phyloP scores from a whole-genome alignment of 2,113 vertebrate species.

The Chaetops frenatus region DNA sequence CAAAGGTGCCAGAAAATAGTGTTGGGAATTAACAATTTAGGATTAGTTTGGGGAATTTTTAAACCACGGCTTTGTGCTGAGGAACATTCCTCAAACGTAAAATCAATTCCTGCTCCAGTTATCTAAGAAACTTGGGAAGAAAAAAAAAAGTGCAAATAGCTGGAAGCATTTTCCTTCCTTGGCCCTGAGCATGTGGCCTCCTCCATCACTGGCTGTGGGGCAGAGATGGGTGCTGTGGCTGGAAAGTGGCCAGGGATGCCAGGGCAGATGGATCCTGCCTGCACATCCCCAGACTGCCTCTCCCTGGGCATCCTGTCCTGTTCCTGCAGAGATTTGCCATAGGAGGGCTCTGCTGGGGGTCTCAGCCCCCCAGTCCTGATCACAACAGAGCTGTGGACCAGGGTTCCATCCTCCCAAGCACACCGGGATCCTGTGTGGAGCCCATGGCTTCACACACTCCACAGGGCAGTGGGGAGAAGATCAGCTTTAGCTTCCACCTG shows the following conservation, averaged over 20 bases:
- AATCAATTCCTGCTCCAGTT: background rate
- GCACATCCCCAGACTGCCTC: background rate
- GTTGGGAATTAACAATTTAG: background rate
- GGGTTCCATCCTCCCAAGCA: fast-evolving
- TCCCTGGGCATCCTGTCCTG: background rate
- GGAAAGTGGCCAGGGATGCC: background rate
- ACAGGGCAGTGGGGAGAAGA: background rate
- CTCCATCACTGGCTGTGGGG: too few relatives aligned
- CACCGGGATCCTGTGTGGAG: background rate
- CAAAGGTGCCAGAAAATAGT: background rate
- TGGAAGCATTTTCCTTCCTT: background rate
- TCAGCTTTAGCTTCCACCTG: too few relatives aligned
- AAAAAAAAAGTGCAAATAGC: background rate
- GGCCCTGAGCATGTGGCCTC: too few relatives aligned
- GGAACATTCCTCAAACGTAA: background rate
- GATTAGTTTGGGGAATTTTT: background rate
- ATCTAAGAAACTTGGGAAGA: background rate
- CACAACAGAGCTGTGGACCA: background rate
- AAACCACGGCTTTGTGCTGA: background rate
- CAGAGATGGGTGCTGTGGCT: background rate
- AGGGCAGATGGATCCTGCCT: background rate
- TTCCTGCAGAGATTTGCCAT: background rate
- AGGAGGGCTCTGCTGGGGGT: background rate
- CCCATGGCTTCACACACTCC: background rate
- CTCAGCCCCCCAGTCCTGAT: background rate